A percentile compares a stretch with the other conserved stretches of the same genome.
These are phyloP conservation scores for Tor tambroides DNA, from an alignment of 2,113 vertebrate genomes.

Conservation along the genomic window DNA sequence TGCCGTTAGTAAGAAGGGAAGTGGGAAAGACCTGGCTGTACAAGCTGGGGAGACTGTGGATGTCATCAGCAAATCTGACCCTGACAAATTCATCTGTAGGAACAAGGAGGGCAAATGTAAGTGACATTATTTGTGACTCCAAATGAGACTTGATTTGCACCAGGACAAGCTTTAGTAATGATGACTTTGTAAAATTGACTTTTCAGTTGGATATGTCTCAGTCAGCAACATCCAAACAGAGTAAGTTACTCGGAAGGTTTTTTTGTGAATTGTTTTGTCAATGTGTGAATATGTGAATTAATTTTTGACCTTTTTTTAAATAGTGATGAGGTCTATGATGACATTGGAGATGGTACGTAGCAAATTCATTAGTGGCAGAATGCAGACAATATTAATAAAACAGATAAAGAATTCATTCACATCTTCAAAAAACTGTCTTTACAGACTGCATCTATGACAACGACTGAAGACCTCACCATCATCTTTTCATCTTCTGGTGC, in stretches of 20 bases:
- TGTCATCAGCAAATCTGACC: slow-evolving; percentile 81
- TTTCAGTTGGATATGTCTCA: slow-evolving; percentile 88
- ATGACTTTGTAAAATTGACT: slow-evolving; percentile 53
- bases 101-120: slow-evolving; percentile 93
- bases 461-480: slow-evolving; percentile 65
- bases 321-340: slow-evolving; percentile 94
- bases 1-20: slow-evolving; percentile 77
- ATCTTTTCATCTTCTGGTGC: not conserved
- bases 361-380: slow-evolving; percentile 4
- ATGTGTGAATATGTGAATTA: not conserved
- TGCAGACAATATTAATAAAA: not conserved
- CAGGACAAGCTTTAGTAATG: not conserved
- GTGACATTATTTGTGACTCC: slow-evolving; percentile 60
- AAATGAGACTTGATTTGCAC: not conserved
- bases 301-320: slow-evolving; percentile 54
- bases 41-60: slow-evolving; percentile 86
- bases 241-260: slow-evolving; percentile 78
- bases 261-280: not conserved
- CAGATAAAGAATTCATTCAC: no score
- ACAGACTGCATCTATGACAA: slow-evolving; percentile 81
- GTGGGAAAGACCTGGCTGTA: slow-evolving; percentile 81
- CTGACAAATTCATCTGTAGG: slow-evolving; percentile 86
- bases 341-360: slow-evolving; percentile 86
- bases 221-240: slow-evolving; percentile 75
- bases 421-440: not conserved